These are phyloP conservation scores for Caenorhabditis doughertyi DNA, from an alignment of 2,888 invertebrate genomes.

Conservation along the genomic window DNA sequence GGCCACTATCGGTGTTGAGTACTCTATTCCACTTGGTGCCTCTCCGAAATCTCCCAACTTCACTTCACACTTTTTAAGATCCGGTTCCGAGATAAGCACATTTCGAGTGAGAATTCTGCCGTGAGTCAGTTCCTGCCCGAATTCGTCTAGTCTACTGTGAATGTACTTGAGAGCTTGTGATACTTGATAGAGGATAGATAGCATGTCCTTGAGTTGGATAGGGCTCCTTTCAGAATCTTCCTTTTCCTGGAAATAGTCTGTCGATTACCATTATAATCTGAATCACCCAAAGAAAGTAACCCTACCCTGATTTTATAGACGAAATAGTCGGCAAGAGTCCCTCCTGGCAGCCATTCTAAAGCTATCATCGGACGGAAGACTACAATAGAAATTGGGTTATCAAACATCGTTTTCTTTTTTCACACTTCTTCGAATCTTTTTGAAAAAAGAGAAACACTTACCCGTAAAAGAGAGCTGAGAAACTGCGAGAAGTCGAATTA, in stretches of 20 bases:
- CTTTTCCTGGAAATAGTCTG: constrained; percentile 69
- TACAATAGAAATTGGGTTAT: constrained; percentile 45
- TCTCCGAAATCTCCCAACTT: constrained; percentile 82
- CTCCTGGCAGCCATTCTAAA: constrained; percentile 81
- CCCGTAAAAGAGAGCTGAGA: constrained; percentile 77
- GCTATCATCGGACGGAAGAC: constrained; percentile 81
- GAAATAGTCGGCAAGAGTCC: constrained; percentile 80
- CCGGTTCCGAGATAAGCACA: constrained; percentile 74
- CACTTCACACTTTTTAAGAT: constrained; percentile 76
- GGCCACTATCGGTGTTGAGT: constrained; percentile 74
- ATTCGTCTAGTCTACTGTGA: constrained; percentile 72
- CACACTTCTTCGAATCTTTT: constrained; percentile 19
- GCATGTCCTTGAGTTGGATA: constrained; percentile 77
- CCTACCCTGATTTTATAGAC: constrained; percentile 76
- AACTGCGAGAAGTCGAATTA: constrained; percentile 79
- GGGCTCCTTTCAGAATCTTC: constrained; percentile 73
- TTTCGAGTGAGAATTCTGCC: constrained; percentile 80
- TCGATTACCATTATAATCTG: too few species aligned
- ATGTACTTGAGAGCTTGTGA: constrained; percentile 78
- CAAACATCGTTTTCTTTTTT: constrained; percentile 25
- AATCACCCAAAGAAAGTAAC: background rate
- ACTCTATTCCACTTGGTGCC: constrained; percentile 64
- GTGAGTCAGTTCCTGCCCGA: constrained; percentile 80
- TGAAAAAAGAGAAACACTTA: constrained; percentile 23
- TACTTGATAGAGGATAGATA: constrained; percentile 70